Evolutionary conservation across 2,113 vertebrate species (phyloP).

Genomic region (Cavia porcellus): DNA sequence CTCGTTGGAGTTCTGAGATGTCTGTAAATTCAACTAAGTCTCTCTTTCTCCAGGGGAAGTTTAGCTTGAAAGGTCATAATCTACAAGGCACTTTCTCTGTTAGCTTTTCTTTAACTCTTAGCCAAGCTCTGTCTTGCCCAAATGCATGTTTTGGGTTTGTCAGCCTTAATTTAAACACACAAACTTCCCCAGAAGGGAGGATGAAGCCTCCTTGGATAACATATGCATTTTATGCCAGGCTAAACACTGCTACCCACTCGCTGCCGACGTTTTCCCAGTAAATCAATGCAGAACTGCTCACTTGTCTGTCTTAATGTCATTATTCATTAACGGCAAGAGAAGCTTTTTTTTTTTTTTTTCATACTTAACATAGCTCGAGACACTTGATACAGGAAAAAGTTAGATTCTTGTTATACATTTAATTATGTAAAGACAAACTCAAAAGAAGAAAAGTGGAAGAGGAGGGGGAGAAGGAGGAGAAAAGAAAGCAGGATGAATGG

Average conservation of each 20-base stretch:
- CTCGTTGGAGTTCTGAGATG: constrained; percentile 47
- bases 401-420: neutral
- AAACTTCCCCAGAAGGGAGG: constrained; percentile 17
- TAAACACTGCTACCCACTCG: neutral
- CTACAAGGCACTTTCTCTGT: neutral
- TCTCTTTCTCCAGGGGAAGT: constrained; percentile 50
- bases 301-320: constrained; percentile 35
- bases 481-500: neutral
- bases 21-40: constrained; percentile 64
- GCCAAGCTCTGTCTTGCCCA: constrained; percentile 24
- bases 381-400: neutral
- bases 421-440: neutral
- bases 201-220: neutral
- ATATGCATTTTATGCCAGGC: neutral
- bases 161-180: constrained; percentile 33
- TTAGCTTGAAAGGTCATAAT: constrained; percentile 67
- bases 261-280: neutral
- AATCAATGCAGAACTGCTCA: neutral
- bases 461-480: neutral
- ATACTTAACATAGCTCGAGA: neutral
- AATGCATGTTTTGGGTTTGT: constrained; percentile 46
- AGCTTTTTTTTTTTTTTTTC: too few species aligned
- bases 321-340: constrained; percentile 15
- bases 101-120: constrained; percentile 38
- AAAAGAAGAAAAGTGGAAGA: neutral